Conservation (phyloP, 2,797 vertebrate species). For the Coilia nasus region DNA sequence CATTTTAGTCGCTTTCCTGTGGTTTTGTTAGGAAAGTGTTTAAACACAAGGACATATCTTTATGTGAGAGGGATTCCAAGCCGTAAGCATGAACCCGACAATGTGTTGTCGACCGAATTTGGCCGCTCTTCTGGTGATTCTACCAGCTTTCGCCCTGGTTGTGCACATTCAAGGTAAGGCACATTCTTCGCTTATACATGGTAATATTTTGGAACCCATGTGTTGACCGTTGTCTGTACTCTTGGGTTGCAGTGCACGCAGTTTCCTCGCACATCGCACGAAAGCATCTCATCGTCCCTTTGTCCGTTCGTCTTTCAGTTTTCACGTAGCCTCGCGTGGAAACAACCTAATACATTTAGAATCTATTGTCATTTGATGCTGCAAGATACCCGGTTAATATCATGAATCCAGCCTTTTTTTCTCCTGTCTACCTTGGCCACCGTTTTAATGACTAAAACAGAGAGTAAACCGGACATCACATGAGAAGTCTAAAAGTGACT, state of each 20-base stretch:
- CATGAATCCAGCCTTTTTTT: background rate
- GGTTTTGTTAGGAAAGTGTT: slow-evolving; percentile 61
- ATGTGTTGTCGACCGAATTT: slow-evolving; percentile 61
- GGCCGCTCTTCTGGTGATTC: slow-evolving; percentile 59
- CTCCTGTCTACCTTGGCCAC: background rate
- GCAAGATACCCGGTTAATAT: background rate
- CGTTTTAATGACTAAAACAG: background rate
- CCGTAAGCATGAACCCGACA: slow-evolving; percentile 62
- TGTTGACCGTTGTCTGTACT: slow-evolving; percentile 24
- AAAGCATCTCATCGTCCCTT: background rate
- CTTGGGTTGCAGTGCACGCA: slow-evolving; percentile 29
- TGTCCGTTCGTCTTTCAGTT: background rate
- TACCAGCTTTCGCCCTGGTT: slow-evolving; percentile 55
- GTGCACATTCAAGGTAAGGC: slow-evolving; percentile 69
- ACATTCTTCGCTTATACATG: slow-evolving; percentile 33
- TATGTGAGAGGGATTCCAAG: slow-evolving; percentile 51
- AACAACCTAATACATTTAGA: background rate
- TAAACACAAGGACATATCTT: slow-evolving; percentile 65
- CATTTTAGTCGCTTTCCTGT: slow-evolving; percentile 45
- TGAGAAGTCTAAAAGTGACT: background rate
- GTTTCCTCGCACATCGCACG: background rate
- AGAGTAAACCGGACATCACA: slow-evolving; percentile 13
- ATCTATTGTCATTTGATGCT: background rate
- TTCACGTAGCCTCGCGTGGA: background rate
- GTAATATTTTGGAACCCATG: slow-evolving; percentile 24